Evolutionary conservation across 2,888 invertebrate genomes (phyloP).

Genomic region (Eupithecia dodoneata): DNA sequence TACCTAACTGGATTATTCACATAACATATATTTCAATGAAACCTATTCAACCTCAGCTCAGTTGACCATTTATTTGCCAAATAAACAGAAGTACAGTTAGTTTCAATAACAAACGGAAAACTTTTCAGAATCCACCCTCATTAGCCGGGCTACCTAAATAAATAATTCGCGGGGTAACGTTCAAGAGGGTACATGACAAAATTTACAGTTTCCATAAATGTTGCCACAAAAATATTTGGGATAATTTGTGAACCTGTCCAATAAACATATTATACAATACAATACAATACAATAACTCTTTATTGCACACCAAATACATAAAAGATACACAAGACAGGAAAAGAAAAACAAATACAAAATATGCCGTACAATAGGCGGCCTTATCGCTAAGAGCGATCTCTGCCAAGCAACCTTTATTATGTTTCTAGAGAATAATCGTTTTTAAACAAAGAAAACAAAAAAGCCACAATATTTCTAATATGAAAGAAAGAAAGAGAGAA

Average conservation of each 20-base stretch:
- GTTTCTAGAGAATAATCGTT: neutral
- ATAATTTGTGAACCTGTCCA: neutral
- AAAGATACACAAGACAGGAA: no score
- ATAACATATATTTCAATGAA: slow-evolving; percentile 5
- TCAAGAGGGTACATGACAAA: slow-evolving; percentile 1
- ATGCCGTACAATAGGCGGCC: no score
- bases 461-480: neutral
- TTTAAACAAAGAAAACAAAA: neutral
- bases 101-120: slow-evolving; percentile 49
- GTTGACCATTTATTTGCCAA: slow-evolving; percentile 45
- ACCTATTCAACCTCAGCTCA: slow-evolving; percentile 25
- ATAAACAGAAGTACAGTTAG: slow-evolving; percentile 46
- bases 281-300: no score
- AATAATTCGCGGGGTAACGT: slow-evolving; percentile 38
- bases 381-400: no score
- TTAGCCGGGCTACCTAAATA: slow-evolving; percentile 46
- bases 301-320: no score
- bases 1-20: neutral
- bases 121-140: slow-evolving; percentile 46
- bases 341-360: no score
- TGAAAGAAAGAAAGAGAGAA: no score
- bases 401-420: no score
- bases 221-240: neutral
- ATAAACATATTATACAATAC: no score
- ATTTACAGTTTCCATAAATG: neutral